Evolutionary conservation across 1,140 invertebrate species (phyloP), one percentile per base, ranked within the genome.

Genomic region (Papilio helenus): DNA sequence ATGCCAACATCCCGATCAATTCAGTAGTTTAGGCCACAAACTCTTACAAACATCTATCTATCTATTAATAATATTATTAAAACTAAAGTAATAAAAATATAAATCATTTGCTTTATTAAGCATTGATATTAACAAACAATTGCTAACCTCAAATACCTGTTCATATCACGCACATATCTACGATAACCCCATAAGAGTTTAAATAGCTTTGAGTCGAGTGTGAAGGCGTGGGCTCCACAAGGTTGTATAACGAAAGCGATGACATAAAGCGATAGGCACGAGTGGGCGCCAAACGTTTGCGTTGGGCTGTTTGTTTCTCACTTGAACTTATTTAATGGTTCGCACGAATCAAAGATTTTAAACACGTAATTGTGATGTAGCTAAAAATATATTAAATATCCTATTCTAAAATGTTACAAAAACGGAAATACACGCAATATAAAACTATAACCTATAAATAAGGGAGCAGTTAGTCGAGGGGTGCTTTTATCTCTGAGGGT

Each of bases 221-320:
- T 26, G 5, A 29, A 29, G 12, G 23, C 61, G 61, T 65, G 26
- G 61, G 61, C 61, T 65, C 23, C 10, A 10, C 61, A 65, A 65
- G 26, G 61, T 65, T 65, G 23, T 9, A 26, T 29, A 65, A 65
- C 23, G 61, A 65, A 65, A 65, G 61, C 61, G 61, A 65, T 65
- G 61, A 65, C 61, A 65, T 65, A 65, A 65, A 65, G 26, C 61
- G 61, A 65, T 65, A 65, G 61, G 61, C 23, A 34, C 23, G 61
- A 16, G 61, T 65, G 61, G 61, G 61, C 61, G 61, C 61, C 61
- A 18, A 29, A 65, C 23, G 23, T 65, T 65, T 16, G 26, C 61
- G 29, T 65, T 16, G 2, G 34, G 29, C 23, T 65, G 23, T 65
- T 29, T 65, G 26, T 65, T 65, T 65, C 61, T 29, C 61, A 68